Base-by-base conservation (phyloP, 2,797 vertebrate genomes). In the Pseudopleuronectes americanus region DNA sequence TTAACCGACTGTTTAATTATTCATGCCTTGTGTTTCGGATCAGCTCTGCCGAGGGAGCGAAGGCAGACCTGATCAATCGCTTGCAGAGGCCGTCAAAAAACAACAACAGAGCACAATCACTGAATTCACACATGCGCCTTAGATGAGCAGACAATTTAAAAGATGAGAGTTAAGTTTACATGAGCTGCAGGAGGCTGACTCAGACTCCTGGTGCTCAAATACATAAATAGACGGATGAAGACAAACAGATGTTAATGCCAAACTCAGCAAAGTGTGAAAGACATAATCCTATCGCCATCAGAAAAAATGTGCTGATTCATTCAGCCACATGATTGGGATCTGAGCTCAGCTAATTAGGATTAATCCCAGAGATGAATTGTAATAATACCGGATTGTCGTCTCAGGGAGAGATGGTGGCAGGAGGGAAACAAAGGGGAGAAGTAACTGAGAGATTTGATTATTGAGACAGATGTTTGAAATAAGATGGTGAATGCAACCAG, bases 1-100 rank as follows among this genome's bases (percentile, higher is more conserved):
- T 92, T 90, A 91, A 94, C 85, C 80, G 84, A 68, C 76, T 85
- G 7, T 90, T 94, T 92, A 92, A 93, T 93, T 91, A 93, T 94
- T 92, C 81, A 92, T 88, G 85, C 47, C 17, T 60, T 87, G 87
- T 81, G 86, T 87, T 87, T 90, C 79, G 67, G 65, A 81, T 58
- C 54, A 16, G 77, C 76, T 74, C 80, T 59, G 69, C 81, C 43
- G 6, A 59, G 77, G 61, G 71, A 83, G 55, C 12, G 57, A 49
- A 84, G 79, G 67, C 64, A 72, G 76, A 77, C 66, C 52, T 81
- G 85, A 94, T 93, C 84, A 80, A 92, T 91, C 76, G 70, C 68
- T 41, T 41, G 62, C 31, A 53, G 57, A 64, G 58, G 24, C 38
- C 24, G 49, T 48, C 56, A 69, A 80, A 81, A 72, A 10, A 45